Percentiles rank a stretch among this genome's conserved stretches.
phyloP scores from a whole-genome alignment of 2,797 vertebrate genomes.

The Aeoliscus strigatus region DNA sequence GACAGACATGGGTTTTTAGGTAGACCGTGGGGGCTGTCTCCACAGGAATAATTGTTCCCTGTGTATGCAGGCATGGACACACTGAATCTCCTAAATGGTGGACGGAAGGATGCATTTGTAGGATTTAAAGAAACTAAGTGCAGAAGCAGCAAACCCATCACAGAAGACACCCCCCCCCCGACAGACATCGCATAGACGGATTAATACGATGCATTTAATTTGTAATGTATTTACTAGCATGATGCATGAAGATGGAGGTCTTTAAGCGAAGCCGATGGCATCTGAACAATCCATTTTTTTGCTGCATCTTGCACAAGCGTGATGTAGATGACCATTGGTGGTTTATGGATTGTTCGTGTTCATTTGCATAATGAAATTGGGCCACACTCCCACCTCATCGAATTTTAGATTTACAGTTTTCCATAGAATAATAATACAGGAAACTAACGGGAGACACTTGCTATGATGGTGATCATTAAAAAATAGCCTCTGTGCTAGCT shows the following conservation, averaged over 20 bases:
- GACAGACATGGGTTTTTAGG: slow-evolving; percentile 74
- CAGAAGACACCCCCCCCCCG: slow-evolving; percentile 39
- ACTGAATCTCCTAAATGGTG: too few relatives aligned
- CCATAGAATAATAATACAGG: neutral
- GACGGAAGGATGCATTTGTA: slow-evolving; percentile 47
- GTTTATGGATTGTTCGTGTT: slow-evolving; percentile 25
- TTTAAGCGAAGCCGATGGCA: slow-evolving; percentile 5
- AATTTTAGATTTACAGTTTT: neutral
- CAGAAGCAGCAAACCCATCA: slow-evolving; percentile 56
- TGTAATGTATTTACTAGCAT: neutral
- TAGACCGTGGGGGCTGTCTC: slow-evolving; percentile 64
- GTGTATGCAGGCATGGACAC: slow-evolving; percentile 63
- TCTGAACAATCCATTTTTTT: slow-evolving; percentile 13
- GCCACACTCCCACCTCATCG: slow-evolving; percentile 1
- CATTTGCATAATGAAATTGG: slow-evolving; percentile 54
- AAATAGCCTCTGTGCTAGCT: slow-evolving; percentile 14
- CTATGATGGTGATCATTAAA: slow-evolving; percentile 4
- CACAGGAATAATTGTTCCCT: slow-evolving; percentile 70
- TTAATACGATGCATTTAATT: slow-evolving; percentile 17
- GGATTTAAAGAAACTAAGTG: slow-evolving; percentile 57
- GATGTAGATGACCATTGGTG: slow-evolving; percentile 38
- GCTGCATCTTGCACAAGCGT: slow-evolving; percentile 32
- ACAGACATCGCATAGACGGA: slow-evolving; percentile 58
- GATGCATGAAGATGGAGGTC: neutral
- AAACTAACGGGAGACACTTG: slow-evolving; percentile 4